A percentile compares a stretch with the other conserved stretches of the same genome.
phyloP scores from a whole-genome alignment of 2,888 invertebrate genomes.

The Folsomia candida region DNA sequence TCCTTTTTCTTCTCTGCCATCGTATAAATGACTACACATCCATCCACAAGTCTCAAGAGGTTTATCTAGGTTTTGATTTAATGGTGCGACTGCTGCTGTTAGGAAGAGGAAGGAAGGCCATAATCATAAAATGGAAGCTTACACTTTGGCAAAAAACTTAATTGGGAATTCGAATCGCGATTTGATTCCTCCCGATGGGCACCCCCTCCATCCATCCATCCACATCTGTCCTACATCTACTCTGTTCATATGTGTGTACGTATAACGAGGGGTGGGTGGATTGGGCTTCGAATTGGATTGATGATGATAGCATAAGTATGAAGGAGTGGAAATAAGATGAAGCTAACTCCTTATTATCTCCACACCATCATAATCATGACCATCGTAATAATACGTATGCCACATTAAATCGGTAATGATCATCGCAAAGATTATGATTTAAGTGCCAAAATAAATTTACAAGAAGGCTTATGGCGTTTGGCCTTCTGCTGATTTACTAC shows the following conservation, averaged over 20 bases:
- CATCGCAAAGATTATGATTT: neutral
- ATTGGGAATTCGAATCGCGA: conserved; percentile 6
- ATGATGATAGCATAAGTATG: neutral
- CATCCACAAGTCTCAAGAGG: neutral
- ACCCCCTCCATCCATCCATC: neutral
- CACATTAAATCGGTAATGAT: neutral
- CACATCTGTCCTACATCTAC: too few species aligned
- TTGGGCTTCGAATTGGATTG: neutral
- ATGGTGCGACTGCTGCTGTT: neutral
- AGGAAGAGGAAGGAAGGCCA: neutral
- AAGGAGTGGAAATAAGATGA: neutral
- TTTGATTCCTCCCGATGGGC: neutral
- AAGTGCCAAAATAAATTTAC: neutral
- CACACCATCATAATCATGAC: neutral
- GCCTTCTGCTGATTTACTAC: neutral
- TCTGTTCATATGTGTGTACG: neutral
- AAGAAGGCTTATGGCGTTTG: neutral
- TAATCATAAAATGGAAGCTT: neutral
- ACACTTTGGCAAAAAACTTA: neutral
- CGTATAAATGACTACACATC: too few species aligned
- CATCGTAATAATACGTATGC: too few species aligned
- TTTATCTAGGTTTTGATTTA: neutral
- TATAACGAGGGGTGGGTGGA: neutral
- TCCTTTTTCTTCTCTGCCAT: too few species aligned
- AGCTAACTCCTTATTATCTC: neutral